Evolutionary conservation across 1,140 invertebrate genomes (phyloP), one percentile per base, ranked within the genome.

Genomic region (Calephelis nemesis): DNA sequence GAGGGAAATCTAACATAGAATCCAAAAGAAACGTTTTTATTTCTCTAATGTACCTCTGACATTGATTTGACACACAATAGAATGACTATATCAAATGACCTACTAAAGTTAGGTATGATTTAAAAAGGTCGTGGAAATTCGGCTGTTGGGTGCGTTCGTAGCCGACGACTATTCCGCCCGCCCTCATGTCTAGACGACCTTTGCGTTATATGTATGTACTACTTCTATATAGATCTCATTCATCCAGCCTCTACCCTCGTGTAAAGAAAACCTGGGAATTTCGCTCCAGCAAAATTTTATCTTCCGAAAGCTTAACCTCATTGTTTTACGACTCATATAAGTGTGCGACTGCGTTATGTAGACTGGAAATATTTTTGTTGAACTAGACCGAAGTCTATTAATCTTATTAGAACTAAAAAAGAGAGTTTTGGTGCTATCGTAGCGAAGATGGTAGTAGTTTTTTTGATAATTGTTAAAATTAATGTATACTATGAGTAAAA

Each of bases 101-200:
- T 39, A 65, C 63, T 42, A 12, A 42, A 42, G 39, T 7, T 62
- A 62, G 12, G 11, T 39, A 30, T 60, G 5, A 60, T 8, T 10
- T 40, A 11, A 42, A 62, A 62, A 62, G 39, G 39, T 11, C 30
- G 45, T 42, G 39, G 52, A 30, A 15, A 50, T 42, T n/a, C 50
- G 45, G 8, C 47, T 30, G 11, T 13, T 50, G 65, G 13, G 15
- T 19, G 65, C 47, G 69, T 60, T 40, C 40, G 15, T 48, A 60
- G 40, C 65, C 71, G 74, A 74, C 65, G 79, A 76, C 6, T 77
- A 81, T 79, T 83, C 72, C 79, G 79, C 71, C 74, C 79, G 75
- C 82, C 81, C 75, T 73, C 83, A 75, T 76, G 82, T 85, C 83
- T 85, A 85, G 83, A 85, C 83, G 65, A 63, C 47, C 52, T 68